These are phyloP conservation scores for Drosophila prostipennis DNA, from an alignment of 2,888 invertebrate species.

Conservation along the genomic window DNA sequence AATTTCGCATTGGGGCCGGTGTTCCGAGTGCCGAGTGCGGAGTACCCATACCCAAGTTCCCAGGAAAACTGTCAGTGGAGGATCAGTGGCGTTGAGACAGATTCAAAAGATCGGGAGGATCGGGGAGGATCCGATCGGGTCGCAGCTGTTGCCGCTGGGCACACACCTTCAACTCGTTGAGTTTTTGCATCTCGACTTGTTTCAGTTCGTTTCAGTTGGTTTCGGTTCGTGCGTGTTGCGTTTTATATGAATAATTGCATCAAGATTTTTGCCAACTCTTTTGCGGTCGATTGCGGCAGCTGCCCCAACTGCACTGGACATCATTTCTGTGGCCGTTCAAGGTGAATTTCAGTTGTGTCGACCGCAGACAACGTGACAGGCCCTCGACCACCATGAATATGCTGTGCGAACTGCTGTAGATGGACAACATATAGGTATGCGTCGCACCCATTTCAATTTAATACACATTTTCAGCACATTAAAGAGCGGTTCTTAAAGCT, in stretches of 20 bases:
- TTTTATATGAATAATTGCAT: conserved; percentile 77
- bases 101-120: conserved; percentile 34
- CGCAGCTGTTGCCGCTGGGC: conserved; percentile 66
- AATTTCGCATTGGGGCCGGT: conserved; percentile 71
- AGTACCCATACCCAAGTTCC: conserved; percentile 57
- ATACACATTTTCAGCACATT: conserved; percentile 71
- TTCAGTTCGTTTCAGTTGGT: conserved; percentile 6
- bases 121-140: conserved; percentile 19
- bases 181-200: conserved; percentile 48
- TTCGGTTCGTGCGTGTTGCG: conserved; percentile 18
- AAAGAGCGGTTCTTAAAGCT: conserved; percentile 45
- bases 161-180: conserved; percentile 68
- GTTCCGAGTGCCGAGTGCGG: conserved; percentile 10
- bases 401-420: conserved; percentile 9
- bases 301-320: conserved; percentile 49
- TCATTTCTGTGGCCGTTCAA: conserved; percentile 65
- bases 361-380: conserved; percentile 73
- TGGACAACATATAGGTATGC: conserved; percentile 11
- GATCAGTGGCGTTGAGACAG: conserved; percentile 40
- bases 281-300: conserved; percentile 33
- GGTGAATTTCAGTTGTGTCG: conserved; percentile 70
- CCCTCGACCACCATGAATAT: conserved; percentile 68
- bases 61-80: conserved; percentile 53
- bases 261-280: conserved; percentile 64
- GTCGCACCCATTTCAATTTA: conserved; percentile 69